Evolutionary conservation across 2,113 vertebrate species (phyloP).

Genomic region (Sarotherodon lohbergeri): DNA sequence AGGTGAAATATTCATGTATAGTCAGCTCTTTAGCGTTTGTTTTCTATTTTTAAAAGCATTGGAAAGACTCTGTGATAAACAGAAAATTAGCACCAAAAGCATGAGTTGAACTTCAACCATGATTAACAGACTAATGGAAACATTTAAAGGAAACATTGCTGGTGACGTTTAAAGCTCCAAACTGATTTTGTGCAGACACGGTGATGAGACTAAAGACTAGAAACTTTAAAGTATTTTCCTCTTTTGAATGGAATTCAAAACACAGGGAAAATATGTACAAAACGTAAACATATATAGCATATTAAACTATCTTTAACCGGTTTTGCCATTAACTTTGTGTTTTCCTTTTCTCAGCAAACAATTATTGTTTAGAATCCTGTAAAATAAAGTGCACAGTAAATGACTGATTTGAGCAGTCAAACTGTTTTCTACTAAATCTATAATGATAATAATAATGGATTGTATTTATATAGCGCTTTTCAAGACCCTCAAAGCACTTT

Average conservation of each 20-base stretch:
- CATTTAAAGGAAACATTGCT: background rate
- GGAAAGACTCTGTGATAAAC: background rate
- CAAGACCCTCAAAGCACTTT: too few relatives aligned
- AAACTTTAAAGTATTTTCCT: background rate
- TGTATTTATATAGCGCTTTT: too few relatives aligned
- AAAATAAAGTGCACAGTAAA: background rate
- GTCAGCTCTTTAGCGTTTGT: background rate
- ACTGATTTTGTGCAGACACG: background rate
- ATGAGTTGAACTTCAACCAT: rapidly evolving
- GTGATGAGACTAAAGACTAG: background rate
- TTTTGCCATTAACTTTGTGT: background rate
- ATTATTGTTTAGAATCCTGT: background rate
- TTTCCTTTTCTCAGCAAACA: background rate
- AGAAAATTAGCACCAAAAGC: background rate
- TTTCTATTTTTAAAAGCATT: background rate
- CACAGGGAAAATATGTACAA: background rate
- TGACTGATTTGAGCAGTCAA: background rate
- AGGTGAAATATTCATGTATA: background rate
- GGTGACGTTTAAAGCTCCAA: background rate
- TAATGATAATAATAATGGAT: too few relatives aligned
- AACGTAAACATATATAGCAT: background rate
- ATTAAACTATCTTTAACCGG: background rate
- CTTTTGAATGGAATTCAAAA: background rate
- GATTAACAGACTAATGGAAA: background rate
- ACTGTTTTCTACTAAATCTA: too few relatives aligned